Evolutionary conservation across 2,113 vertebrate species (phyloP).

Genomic region (Mohoua ochrocephala): DNA sequence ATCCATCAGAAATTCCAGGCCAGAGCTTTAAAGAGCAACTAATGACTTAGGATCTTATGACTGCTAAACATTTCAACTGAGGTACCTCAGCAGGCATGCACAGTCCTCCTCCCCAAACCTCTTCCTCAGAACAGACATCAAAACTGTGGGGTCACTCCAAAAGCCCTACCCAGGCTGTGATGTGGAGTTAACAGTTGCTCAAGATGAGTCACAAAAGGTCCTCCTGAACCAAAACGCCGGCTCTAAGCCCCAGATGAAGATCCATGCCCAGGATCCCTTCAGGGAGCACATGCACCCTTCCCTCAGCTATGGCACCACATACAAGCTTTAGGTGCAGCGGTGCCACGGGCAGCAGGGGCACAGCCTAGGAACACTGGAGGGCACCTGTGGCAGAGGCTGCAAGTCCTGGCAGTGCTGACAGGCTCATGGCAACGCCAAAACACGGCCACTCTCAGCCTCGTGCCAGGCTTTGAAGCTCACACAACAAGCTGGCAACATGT

Average conservation of each 20-base stretch:
- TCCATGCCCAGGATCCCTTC: neutral
- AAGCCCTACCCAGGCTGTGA: neutral
- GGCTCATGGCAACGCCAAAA: neutral
- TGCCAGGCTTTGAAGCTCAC: neutral
- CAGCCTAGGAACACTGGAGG: neutral
- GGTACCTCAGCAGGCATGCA: neutral
- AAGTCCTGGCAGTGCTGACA: neutral
- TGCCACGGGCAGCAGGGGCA: neutral
- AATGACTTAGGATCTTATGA: constrained; percentile 4
- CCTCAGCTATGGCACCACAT: neutral
- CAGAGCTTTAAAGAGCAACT: constrained; percentile 6
- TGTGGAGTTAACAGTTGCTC: neutral
- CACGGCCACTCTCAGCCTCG: neutral
- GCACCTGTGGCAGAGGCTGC: neutral
- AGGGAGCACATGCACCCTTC: neutral
- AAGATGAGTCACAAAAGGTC: neutral
- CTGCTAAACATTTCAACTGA: neutral
- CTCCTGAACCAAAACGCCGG: neutral
- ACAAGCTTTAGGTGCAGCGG: neutral
- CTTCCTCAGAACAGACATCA: neutral
- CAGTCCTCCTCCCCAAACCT: neutral
- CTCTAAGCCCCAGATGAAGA: neutral
- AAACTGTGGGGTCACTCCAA: neutral
- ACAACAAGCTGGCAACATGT: neutral
- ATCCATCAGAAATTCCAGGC: constrained; percentile 26